Evolutionary conservation across 2,888 invertebrate species (phyloP), one percentile per base, ranked within the genome.

Genomic region (Cheilosia scutellata): DNA sequence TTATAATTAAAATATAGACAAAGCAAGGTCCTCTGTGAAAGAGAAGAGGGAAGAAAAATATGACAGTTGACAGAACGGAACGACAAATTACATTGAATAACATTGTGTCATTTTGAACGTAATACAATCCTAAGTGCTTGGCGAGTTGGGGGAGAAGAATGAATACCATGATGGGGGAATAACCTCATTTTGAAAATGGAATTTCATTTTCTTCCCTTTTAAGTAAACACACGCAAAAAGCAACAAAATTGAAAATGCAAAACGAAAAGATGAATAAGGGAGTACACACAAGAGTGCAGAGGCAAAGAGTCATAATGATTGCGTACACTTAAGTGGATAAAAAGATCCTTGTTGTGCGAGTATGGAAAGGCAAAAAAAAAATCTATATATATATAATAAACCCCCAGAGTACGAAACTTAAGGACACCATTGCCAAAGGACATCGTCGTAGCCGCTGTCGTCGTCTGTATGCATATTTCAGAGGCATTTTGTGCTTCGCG

Each of bases 251-350:
- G 27, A 37, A 65, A 70, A 70, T 71, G 44, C 51, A 71, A 53
- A 60, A 58, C 40, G 60, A 72, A 51, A 66, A 62, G 66, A 78
- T 78, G 72, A 83, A 83, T 78, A 72, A 66, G 44, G 42, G 31
- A n/a, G 20, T 16, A 60, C 58, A 58, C 72, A 51, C 55, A 55
- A 68, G 68, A 80, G 68, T 57, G 42, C 63, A 70, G 47, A 79
- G 58, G 70, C 70, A 76, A 76, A 42, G 66, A 62, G 82, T 72
- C 86, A 82, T 82, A 82, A 86, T 77, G 84, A 77, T 86, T 86
- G 82, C 86, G 82, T 77, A 86, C 66, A 86, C 86, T 86, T 77
- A 77, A 86, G 86, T 86, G 82, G 86, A 82, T 86, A 86, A 77
- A 86, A 82, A 86, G 82, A 82, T 77, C 72, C 86, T 86, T 80